Conservation (phyloP, 2,113 vertebrate species). For the Anolis carolinensis region DNA sequence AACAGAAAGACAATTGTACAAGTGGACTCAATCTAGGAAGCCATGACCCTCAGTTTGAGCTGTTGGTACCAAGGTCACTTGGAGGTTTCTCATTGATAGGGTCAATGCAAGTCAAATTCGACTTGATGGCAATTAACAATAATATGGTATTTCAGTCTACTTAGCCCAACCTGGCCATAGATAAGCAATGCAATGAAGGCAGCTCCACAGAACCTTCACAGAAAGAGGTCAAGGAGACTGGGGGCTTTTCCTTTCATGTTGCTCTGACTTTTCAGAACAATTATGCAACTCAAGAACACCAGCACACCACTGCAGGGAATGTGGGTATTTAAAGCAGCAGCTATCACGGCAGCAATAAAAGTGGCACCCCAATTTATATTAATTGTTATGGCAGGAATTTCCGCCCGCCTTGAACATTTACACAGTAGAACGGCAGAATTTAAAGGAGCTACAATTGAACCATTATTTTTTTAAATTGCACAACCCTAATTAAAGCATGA, state of each 20-base stretch:
- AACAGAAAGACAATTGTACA: too few relatives aligned
- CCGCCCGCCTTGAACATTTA: constrained; percentile 64
- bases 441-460: constrained; percentile 65
- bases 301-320: constrained; percentile 10
- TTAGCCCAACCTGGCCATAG: background rate
- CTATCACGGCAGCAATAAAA: constrained; percentile 1
- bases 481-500: constrained; percentile 77
- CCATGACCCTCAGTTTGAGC: too few relatives aligned
- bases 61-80: too few relatives aligned
- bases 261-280: constrained; percentile 38
- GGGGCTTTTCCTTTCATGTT: constrained; percentile 49
- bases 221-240: constrained; percentile 27
- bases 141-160: too few relatives aligned
- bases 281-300: constrained; percentile 20
- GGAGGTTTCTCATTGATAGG: too few relatives aligned
- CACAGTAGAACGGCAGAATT: constrained; percentile 52
- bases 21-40: too few relatives aligned
- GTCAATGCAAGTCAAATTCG: too few relatives aligned
- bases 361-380: constrained; percentile 36
- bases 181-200: background rate
- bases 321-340: constrained; percentile 38
- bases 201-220: constrained; percentile 42
- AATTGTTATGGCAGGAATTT: constrained; percentile 62
- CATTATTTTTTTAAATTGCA: constrained; percentile 68
- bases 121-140: too few relatives aligned